A percentile compares a stretch with the other conserved stretches of the same genome.
Evolutionary conservation across 2,797 vertebrate species (phyloP).

Genomic region (Acanthurus lineatus): DNA sequence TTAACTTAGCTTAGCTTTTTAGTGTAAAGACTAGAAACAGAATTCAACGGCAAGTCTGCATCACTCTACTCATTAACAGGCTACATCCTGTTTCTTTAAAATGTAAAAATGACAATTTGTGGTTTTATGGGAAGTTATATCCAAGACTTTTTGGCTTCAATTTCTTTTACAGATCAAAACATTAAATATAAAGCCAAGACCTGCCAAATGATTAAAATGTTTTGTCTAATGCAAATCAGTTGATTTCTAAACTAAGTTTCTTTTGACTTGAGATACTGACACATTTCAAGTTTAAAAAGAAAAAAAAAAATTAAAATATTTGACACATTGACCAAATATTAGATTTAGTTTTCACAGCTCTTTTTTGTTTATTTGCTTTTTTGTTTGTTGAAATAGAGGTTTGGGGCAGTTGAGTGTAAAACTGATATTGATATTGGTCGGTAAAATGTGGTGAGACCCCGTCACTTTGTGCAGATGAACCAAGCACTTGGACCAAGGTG

Average conservation of each 20-base stretch:
- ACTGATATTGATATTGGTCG: conserved; percentile 21
- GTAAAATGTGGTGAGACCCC: background rate
- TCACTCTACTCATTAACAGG: background rate
- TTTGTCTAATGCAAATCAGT: background rate
- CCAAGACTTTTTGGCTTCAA: background rate
- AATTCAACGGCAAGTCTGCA: background rate
- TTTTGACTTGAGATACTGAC: too few relatives aligned
- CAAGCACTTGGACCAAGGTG: conserved; percentile 39
- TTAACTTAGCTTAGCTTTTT: background rate
- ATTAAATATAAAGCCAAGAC: background rate
- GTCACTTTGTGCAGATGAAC: conserved; percentile 25
- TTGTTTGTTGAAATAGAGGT: too few relatives aligned
- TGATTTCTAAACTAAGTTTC: too few relatives aligned
- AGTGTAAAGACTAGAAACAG: background rate
- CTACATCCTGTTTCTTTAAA: background rate
- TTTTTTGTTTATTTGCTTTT: too few relatives aligned
- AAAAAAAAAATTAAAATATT: too few relatives aligned
- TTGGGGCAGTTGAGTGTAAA: background rate
- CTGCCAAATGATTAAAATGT: background rate
- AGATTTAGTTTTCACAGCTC: too few relatives aligned
- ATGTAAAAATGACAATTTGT: background rate
- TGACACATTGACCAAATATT: too few relatives aligned
- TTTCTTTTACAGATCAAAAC: background rate
- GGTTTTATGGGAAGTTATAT: background rate
- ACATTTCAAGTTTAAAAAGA: too few relatives aligned